A percentile compares a stretch with the other conserved stretches of the same genome.
Evolutionary conservation across 1,140 invertebrate species (phyloP).

Genomic region (Neoseiulus cucumeris): DNA sequence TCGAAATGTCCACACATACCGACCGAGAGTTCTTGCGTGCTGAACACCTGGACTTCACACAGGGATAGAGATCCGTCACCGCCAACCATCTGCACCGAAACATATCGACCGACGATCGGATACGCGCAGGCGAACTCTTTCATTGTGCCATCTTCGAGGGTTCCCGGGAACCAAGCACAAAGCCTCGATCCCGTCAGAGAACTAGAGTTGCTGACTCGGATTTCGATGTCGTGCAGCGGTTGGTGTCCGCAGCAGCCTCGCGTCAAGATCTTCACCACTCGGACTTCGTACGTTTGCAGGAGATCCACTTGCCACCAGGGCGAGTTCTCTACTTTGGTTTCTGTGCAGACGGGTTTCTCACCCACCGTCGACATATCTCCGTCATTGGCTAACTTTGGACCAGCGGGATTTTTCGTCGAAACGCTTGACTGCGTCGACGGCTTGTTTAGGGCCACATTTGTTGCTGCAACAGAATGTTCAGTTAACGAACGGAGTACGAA

Average conservation of each 20-base stretch:
- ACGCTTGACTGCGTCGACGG: constrained; percentile 64
- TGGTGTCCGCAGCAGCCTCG: constrained; percentile 67
- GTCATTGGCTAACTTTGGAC: constrained; percentile 59
- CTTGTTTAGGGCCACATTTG: constrained; percentile 60
- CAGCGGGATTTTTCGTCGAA: constrained; percentile 49
- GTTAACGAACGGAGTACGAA: background rate
- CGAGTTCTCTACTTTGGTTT: constrained; percentile 58
- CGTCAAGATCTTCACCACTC: constrained; percentile 61
- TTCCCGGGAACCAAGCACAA: constrained; percentile 78
- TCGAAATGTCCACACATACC: constrained; percentile 10
- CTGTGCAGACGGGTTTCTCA: constrained; percentile 62
- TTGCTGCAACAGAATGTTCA: constrained; percentile 17
- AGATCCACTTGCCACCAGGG: constrained; percentile 82
- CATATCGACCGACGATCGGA: constrained; percentile 57
- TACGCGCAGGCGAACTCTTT: constrained; percentile 70
- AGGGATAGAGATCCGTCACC: constrained; percentile 68
- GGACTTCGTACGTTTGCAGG: constrained; percentile 54
- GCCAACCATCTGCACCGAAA: constrained; percentile 67
- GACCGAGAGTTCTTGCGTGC: constrained; percentile 40
- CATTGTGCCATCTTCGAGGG: constrained; percentile 70
- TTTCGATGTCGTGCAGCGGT: constrained; percentile 72
- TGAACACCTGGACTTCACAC: constrained; percentile 77
- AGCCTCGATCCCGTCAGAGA: constrained; percentile 60
- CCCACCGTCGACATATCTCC: constrained; percentile 58
- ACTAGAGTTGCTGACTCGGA: constrained; percentile 71